These are phyloP conservation scores for Dysmachus trigonus DNA, from an alignment of 2,888 invertebrate genomes.

Conservation along the genomic window DNA sequence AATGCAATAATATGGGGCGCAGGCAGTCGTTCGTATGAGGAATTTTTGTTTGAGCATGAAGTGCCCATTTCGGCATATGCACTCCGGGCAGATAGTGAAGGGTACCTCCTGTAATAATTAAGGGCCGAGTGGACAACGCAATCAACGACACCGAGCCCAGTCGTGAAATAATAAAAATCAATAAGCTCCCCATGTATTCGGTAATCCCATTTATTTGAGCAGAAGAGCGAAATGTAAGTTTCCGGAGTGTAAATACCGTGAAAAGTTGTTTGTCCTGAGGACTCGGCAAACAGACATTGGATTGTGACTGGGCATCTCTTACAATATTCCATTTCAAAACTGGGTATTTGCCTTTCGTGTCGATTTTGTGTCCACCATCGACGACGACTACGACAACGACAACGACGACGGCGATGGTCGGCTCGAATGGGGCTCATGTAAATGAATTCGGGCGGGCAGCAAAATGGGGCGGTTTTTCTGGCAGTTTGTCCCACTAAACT, in stretches of 20 bases:
- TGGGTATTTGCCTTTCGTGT: constrained; percentile 38
- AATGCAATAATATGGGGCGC: not conserved
- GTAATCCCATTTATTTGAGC: constrained; percentile 27
- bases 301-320: constrained; percentile 40
- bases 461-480: constrained; percentile 32
- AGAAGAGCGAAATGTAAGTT: constrained; percentile 24
- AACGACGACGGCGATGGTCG: not conserved
- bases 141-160: not conserved
- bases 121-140: not conserved
- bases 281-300: constrained; percentile 25
- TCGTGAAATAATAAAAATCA: constrained; percentile 18
- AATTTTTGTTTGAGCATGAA: not conserved
- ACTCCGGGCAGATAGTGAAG: not conserved
- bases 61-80: not conserved
- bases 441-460: constrained; percentile 20
- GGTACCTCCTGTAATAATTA: not conserved
- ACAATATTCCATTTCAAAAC: constrained; percentile 41
- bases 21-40: not conserved
- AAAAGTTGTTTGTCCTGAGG: constrained; percentile 32
- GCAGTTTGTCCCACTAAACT: constrained; percentile 36
- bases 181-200: constrained; percentile 8
- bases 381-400: not conserved
- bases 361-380: constrained; percentile 36
- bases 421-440: constrained; percentile 23
- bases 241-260: constrained; percentile 31